Conservation (phyloP, 64 coral and sea anemone genomes). For the Trachythela sp. region DNA sequence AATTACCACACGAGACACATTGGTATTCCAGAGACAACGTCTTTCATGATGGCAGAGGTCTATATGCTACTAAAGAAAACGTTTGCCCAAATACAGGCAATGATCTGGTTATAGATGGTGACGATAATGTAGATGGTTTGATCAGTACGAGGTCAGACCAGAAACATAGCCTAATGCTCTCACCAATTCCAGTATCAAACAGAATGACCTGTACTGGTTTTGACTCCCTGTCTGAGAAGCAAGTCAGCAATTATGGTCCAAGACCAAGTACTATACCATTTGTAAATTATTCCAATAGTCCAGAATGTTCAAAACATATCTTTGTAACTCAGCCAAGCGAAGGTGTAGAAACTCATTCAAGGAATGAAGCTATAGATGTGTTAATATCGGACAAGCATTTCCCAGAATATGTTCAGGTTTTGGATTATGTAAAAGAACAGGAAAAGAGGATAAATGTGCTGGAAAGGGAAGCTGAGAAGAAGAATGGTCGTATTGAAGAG, state of each 20-base stretch:
- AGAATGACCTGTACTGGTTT: no score
- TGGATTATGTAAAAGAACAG: not conserved
- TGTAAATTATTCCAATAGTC: no score
- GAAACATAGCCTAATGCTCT: not conserved
- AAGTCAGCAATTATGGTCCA: no score
- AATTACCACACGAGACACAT: no score
- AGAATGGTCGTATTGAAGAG: not conserved
- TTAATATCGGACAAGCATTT: not conserved
- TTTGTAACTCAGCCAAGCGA: not conserved
- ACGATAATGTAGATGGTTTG: no score
- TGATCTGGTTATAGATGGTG: not conserved
- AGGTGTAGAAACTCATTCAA: not conserved
- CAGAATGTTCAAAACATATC: not conserved
- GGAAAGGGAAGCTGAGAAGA: not conserved
- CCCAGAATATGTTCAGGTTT: not conserved
- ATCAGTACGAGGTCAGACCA: no score
- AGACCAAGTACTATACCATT: no score
- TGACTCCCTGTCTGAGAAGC: no score
- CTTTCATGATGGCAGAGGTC: not conserved
- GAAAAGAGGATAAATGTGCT: not conserved
- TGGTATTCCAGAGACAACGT: no score
- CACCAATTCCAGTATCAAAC: not conserved
- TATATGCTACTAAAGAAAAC: not conserved
- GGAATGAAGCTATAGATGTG: not conserved
- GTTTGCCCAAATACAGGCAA: not conserved